These are phyloP conservation scores for Trichopoda pennipes DNA, from an alignment of 2,888 invertebrate species.

Conservation along the genomic window DNA sequence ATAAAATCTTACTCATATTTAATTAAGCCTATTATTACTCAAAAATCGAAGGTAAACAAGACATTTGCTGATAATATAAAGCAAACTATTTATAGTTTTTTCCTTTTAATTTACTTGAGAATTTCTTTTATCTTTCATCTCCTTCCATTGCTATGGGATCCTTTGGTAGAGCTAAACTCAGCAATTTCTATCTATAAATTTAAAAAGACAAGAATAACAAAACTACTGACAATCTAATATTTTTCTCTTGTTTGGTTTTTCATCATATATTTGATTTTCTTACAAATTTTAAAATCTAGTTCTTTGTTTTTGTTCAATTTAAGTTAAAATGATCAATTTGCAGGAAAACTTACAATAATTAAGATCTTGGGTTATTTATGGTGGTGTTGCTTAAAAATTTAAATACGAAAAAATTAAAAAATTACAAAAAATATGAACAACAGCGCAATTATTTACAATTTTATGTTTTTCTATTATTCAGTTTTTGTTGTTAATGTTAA, in stretches of 20 bases:
- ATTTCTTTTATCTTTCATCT: neutral
- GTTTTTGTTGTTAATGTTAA: constrained; percentile 5
- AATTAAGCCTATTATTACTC: neutral
- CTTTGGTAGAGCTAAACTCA: constrained; percentile 18
- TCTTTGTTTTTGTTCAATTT: constrained; percentile 38
- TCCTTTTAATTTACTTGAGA: constrained; percentile 6
- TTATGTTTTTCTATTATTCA: constrained; percentile 10
- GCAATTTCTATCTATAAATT: constrained; percentile 32
- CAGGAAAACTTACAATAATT: constrained; percentile 50
- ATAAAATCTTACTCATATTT: neutral
- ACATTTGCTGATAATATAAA: neutral
- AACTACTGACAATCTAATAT: constrained; percentile 36
- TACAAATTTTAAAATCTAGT: constrained; percentile 56
- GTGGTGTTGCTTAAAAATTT: constrained; percentile 31
- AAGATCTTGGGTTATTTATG: constrained; percentile 30
- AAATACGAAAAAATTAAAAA: constrained; percentile 28
- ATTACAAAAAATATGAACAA: constrained; percentile 35
- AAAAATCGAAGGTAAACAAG: neutral
- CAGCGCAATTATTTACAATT: constrained; percentile 47
- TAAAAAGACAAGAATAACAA: constrained; percentile 32
- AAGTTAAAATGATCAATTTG: constrained; percentile 46
- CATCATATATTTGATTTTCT: constrained; percentile 50
- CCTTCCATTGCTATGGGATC: constrained; percentile 31
- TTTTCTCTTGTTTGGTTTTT: constrained; percentile 33
- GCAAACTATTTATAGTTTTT: neutral